Percentiles rank a stretch among this genome's conserved stretches.
Conservation (phyloP, 1,140 invertebrate species). For the Bombus pascuorum region DNA sequence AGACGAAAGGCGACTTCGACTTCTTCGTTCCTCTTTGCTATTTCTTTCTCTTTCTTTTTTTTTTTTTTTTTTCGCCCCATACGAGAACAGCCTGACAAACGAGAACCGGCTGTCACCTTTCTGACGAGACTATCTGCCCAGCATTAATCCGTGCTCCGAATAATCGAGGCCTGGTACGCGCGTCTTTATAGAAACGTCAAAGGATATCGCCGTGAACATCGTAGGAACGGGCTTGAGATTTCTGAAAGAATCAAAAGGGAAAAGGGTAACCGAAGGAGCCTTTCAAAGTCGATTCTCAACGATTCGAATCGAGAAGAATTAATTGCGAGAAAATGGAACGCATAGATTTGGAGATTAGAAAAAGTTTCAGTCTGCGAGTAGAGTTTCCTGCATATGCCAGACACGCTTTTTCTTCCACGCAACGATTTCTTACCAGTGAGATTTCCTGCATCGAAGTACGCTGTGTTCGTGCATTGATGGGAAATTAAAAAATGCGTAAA, state of each 20-base stretch:
- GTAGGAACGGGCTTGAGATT: neutral
- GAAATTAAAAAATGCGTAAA: neutral
- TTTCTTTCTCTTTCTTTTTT: neutral
- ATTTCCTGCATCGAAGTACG: neutral
- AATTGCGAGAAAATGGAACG: neutral
- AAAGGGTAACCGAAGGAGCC: neutral
- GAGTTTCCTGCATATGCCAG: neutral
- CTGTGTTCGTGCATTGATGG: no score
- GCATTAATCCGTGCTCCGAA: slow-evolving; percentile 64
- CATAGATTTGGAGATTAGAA: neutral
- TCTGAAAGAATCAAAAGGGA: neutral
- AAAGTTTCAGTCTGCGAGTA: neutral
- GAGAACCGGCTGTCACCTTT: slow-evolving; percentile 71
- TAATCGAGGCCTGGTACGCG: slow-evolving; percentile 34
- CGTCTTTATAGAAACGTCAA: slow-evolving; percentile 10
- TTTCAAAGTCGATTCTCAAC: neutral
- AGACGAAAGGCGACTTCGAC: slow-evolving; percentile 52
- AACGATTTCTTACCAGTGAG: neutral
- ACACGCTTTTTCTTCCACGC: neutral
- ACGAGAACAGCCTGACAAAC: slow-evolving; percentile 36
- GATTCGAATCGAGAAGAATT: neutral
- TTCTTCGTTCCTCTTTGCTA: neutral
- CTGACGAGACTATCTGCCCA: slow-evolving; percentile 78
- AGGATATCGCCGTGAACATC: neutral
- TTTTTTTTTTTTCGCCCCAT: neutral